Base-by-base conservation (phyloP, 2,113 vertebrate species). In the Porphyrio hochstetteri region DNA sequence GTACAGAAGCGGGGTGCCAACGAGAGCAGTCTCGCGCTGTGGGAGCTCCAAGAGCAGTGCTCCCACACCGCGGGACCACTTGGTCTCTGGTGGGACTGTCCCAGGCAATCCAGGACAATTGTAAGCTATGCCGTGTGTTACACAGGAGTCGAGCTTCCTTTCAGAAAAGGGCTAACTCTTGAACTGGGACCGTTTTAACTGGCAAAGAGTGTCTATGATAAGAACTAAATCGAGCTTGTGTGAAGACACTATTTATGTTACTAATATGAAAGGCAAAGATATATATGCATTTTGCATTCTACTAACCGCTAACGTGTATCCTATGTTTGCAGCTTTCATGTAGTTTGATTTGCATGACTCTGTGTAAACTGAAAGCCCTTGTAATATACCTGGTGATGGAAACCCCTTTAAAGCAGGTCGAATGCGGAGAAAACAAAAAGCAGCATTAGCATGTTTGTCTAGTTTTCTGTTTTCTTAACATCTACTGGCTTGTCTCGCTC, bases 41-140 rank as follows among this genome's bases (percentile, higher is more conserved):
- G 95, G 92, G 92, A 82, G 86, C 89, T 90, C 95, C 75, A 94
- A 77, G 70, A 44, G 50, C 11, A 31, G 68, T 19, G 69, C 76
- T 97, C 92, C 88, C 86, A 16, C 91, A 35, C 91, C 89, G 27
- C 29, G 52, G 91, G 95, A 82, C 82, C 42, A 25, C 53, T 69
- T 71, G 96, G 89, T 88, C 91, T 53, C 80, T 95, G 85, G 33
- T 65, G 89, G 86, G 59, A 71, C 93, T 93, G 80, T 56, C 93
- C 93, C 92, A 87, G 89, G 42, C 91, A 95, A 96, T 63, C 93
- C 87, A 86, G 93, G 93, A 96, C 95, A 92, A 92, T 95, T 97
- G 96, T 97, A 97, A 97, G 95, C 96, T 89, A 36, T 81, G 11
- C 67, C 35, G 16, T 44, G 65, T 81, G 79, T 59, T 68, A n/a